Evolutionary conservation across 2,113 vertebrate genomes (phyloP).

Genomic region (Ctenodactylus gundi): DNA sequence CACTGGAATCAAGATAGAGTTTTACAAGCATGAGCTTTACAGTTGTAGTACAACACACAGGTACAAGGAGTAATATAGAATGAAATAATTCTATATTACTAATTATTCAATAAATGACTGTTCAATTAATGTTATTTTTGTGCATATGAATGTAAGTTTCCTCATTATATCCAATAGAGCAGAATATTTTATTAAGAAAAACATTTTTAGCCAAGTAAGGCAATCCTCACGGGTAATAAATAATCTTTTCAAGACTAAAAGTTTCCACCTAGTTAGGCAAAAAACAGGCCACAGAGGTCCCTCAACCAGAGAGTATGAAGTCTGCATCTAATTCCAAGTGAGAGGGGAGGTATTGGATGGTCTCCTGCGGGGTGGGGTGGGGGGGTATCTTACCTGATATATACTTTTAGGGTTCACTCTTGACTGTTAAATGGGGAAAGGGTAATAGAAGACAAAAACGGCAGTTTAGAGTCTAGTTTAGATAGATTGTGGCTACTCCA

Average conservation of each 20-base stretch:
- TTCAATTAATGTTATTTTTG: constrained; percentile 2
- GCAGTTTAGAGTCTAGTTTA: neutral
- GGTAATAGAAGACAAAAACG: neutral
- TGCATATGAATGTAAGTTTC: constrained; percentile 23
- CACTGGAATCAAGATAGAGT: neutral
- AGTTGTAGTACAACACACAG: neutral
- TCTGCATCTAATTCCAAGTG: neutral
- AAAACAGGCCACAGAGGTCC: neutral
- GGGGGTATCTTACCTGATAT: constrained; percentile 10
- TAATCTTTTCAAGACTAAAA: neutral
- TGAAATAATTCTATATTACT: too few species aligned
- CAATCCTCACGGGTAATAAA: neutral
- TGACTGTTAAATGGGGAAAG: neutral
- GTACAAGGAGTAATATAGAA: neutral
- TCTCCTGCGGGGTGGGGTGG: constrained; percentile 22
- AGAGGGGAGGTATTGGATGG: neutral
- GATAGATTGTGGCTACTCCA: neutral
- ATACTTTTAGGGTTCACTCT: neutral
- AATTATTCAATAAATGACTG: neutral
- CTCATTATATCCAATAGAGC: neutral
- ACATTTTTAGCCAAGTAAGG: neutral
- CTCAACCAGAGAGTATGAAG: neutral
- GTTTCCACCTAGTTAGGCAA: neutral
- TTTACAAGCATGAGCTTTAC: neutral
- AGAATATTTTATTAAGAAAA: constrained; percentile 11